These are phyloP conservation scores for Lethrus apterus DNA, from an alignment of 1,140 invertebrate species.

Conservation along the genomic window DNA sequence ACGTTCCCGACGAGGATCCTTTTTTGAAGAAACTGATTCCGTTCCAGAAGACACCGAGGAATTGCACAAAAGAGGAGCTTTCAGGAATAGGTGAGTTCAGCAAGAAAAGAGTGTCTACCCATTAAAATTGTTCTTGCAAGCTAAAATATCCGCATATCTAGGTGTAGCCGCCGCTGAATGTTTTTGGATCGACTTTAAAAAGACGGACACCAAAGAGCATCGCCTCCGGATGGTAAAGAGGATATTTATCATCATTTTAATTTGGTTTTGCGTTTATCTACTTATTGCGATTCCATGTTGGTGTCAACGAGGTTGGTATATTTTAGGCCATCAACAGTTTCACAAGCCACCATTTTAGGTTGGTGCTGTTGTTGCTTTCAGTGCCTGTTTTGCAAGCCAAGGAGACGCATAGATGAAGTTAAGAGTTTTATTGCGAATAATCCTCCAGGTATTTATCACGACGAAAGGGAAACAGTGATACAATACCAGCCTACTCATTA, in stretches of 20 bases:
- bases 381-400: constrained; percentile 34
- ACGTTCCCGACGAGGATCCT: constrained; percentile 35
- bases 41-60: constrained; percentile 24
- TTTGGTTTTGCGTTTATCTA: constrained; percentile 34
- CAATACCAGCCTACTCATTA: constrained; percentile 34
- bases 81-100: constrained; percentile 31
- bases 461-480: constrained; percentile 23
- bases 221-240: constrained; percentile 16
- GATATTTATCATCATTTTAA: constrained; percentile 25
- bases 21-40: constrained; percentile 26
- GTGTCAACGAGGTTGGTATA: constrained; percentile 33
- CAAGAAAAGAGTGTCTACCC: too few species aligned
- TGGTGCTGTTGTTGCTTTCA: constrained; percentile 39
- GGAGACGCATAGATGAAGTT: constrained; percentile 29
- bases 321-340: too few species aligned
- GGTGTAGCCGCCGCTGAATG: constrained; percentile 29
- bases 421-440: constrained; percentile 35
- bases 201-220: constrained; percentile 19
- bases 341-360: constrained; percentile 22
- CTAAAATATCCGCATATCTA: constrained; percentile 11
- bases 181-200: constrained; percentile 26
- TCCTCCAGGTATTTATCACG: constrained; percentile 30
- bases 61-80: constrained; percentile 36
- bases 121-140: neutral
- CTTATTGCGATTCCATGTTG: constrained; percentile 36